Conservation (phyloP, 2,888 invertebrate species). For the Deilephila elpenor region DNA sequence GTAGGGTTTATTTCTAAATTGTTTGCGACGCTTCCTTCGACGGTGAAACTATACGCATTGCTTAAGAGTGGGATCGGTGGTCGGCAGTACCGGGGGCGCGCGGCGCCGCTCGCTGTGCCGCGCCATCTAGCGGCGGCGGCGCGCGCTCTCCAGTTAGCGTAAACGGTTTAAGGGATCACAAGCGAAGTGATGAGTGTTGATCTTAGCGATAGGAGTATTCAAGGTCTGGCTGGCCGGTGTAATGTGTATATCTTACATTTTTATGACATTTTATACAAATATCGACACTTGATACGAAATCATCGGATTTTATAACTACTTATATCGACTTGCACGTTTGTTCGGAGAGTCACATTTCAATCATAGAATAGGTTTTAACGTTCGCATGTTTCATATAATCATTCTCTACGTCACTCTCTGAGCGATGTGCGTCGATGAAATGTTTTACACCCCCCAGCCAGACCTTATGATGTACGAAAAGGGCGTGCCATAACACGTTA, state of each 20-base stretch:
- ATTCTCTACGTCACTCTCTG: background rate
- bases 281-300: background rate
- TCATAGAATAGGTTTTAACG: background rate
- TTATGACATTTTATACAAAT: constrained; percentile 24
- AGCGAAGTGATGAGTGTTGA: constrained; percentile 63
- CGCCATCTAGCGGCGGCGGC: background rate
- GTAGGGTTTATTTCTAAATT: constrained; percentile 22
- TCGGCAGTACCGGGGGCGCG: background rate
- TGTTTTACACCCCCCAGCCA: constrained; percentile 25
- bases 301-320: background rate
- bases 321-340: background rate
- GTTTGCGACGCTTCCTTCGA: constrained; percentile 26
- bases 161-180: constrained; percentile 80
- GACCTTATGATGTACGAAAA: constrained; percentile 48
- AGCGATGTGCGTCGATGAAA: background rate
- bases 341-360: background rate
- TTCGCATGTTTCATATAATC: background rate
- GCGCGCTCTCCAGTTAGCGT: constrained; percentile 60
- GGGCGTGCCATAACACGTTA: constrained; percentile 66
- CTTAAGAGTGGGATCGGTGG: constrained; percentile 19
- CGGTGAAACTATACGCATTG: constrained; percentile 5
- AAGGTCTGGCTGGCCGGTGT: constrained; percentile 21
- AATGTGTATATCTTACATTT: constrained; percentile 20
- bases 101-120: background rate
- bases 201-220: constrained; percentile 32